Evolutionary conservation across 2,888 invertebrate species (phyloP).

Genomic region (Eupelmus urozonus): DNA sequence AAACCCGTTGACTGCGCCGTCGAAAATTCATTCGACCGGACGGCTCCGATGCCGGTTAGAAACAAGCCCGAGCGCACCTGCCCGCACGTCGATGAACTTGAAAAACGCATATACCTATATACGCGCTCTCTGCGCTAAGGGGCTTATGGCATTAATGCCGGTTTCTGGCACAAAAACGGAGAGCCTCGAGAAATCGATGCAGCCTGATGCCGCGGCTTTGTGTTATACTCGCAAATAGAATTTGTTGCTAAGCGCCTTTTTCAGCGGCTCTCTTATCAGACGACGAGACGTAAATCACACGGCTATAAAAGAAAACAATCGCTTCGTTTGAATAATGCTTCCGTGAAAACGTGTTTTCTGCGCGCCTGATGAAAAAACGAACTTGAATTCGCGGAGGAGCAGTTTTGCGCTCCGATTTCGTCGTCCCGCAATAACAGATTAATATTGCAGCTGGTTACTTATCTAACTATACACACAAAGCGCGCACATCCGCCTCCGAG

Average conservation of each 20-base stretch:
- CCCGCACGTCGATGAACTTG: slow-evolving; percentile 38
- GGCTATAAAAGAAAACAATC: no score
- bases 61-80: no score
- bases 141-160: slow-evolving; percentile 29
- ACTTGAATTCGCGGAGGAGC: no score
- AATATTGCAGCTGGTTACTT: slow-evolving; percentile 8
- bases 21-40: background rate
- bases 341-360: no score
- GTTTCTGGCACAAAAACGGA: slow-evolving; percentile 31
- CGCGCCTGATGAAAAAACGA: no score
- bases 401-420: slow-evolving; percentile 2
- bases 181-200: background rate
- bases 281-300: no score
- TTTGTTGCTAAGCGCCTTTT: no score
- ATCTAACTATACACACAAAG: slow-evolving; percentile 10
- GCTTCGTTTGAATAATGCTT: no score
- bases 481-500: background rate
- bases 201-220: no score
- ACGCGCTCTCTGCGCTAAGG: background rate
- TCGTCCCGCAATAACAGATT: background rate
- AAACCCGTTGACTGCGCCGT: background rate
- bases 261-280: no score
- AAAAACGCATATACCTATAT: background rate
- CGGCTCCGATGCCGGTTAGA: no score
- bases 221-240: no score